These are phyloP conservation scores for Pomacea canaliculata DNA, from an alignment of 2,888 invertebrate genomes.

Conservation along the genomic window DNA sequence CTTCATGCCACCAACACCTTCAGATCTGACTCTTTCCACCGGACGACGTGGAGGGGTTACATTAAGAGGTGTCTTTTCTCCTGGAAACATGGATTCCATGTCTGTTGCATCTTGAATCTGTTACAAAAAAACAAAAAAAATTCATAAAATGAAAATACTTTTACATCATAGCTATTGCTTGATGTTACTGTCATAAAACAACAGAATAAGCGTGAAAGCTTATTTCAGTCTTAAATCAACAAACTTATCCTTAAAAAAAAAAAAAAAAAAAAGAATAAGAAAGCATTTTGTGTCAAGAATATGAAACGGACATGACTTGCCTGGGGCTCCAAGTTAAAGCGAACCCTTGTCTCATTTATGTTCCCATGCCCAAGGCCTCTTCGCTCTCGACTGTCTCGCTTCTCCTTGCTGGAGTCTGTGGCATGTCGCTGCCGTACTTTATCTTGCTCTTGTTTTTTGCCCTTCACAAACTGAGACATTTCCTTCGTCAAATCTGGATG, in stretches of 20 bases:
- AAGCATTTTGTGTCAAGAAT: too few species aligned
- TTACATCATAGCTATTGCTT: neutral
- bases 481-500: constrained; percentile 69
- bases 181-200: too few species aligned
- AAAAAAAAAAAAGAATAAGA: too few species aligned
- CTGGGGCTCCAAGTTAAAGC: constrained; percentile 57
- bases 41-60: constrained; percentile 15
- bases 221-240: too few species aligned
- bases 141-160: neutral
- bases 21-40: constrained; percentile 50
- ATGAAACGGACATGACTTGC: constrained; percentile 7
- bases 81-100: neutral
- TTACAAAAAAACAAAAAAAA: neutral
- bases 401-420: constrained; percentile 56
- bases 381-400: constrained; percentile 36
- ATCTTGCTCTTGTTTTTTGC: constrained; percentile 45
- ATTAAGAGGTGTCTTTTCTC: constrained; percentile 7
- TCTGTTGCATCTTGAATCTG: constrained; percentile 15
- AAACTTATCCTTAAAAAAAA: too few species aligned
- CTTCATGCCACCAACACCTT: constrained; percentile 36
- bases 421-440: constrained; percentile 51
- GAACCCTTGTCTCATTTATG: constrained; percentile 57
- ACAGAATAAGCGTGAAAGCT: too few species aligned
- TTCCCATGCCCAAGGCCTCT: constrained; percentile 48
- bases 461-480: constrained; percentile 56